Evolutionary conservation across 2,113 vertebrate genomes (phyloP).

Genomic region (Toxotes jaculatrix): DNA sequence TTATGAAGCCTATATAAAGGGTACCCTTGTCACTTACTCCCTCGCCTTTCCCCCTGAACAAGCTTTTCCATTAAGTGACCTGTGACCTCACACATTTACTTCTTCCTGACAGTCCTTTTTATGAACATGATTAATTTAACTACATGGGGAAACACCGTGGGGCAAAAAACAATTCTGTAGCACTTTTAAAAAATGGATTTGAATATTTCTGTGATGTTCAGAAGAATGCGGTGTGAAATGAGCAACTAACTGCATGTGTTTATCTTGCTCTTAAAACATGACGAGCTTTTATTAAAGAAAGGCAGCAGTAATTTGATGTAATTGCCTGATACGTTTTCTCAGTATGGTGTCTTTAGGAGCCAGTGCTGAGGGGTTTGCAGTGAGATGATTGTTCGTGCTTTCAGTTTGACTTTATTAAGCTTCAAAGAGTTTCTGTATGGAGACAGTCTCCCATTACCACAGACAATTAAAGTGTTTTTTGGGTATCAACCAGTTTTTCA

Average conservation of each 20-base stretch:
- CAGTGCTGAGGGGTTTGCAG: not conserved
- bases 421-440: not conserved
- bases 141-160: not conserved
- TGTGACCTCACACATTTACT: slow-evolving; percentile 12
- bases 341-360: not conserved
- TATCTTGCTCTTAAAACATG: not conserved
- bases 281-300: not conserved
- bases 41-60: slow-evolving; percentile 18
- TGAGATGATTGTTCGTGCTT: slow-evolving; percentile 6
- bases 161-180: not conserved
- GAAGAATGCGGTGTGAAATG: not conserved
- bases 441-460: not conserved
- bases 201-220: not conserved
- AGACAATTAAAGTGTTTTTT: slow-evolving; percentile 20
- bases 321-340: slow-evolving; percentile 12
- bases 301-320: not conserved
- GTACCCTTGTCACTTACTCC: not conserved
- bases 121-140: not conserved
- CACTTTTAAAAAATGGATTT: not conserved
- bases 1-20: slow-evolving; percentile 28
- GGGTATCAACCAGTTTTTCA: not conserved
- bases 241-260: slow-evolving; percentile 2
- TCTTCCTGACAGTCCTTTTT: not conserved
- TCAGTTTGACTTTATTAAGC: slow-evolving; percentile 8
- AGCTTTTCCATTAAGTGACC: slow-evolving; percentile 4